Conservation (phyloP, 1,140 invertebrate species). For the Drosophila rhopaloa region DNA sequence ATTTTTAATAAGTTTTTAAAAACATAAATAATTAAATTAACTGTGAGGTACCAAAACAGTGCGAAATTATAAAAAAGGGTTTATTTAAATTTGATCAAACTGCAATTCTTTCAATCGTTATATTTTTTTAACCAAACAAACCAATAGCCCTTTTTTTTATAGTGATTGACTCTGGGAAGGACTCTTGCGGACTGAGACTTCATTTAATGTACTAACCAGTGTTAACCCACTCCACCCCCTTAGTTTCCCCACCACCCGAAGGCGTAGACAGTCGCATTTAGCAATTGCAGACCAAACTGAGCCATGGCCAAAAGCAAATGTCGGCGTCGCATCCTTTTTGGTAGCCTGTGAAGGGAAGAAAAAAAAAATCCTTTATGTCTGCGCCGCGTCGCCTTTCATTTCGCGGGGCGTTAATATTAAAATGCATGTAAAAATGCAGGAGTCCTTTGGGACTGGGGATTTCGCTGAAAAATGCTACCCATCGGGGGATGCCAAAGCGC, state of each 20-base stretch:
- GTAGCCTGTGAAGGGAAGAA: slow-evolving; percentile 13
- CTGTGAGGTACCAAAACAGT: too few species aligned
- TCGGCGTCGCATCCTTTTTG: slow-evolving; percentile 69
- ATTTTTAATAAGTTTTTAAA: too few species aligned
- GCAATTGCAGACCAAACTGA: slow-evolving; percentile 65
- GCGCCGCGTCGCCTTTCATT: slow-evolving; percentile 65
- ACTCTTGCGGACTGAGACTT: slow-evolving; percentile 58
- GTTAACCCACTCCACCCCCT: slow-evolving; percentile 1
- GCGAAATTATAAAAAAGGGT: too few species aligned
- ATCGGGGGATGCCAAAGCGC: slow-evolving; percentile 7
- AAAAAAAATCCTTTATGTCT: slow-evolving; percentile 77
- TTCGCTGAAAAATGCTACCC: slow-evolving; percentile 9
- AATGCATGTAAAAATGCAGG: slow-evolving; percentile 79
- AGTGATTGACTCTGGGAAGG: slow-evolving; percentile 15
- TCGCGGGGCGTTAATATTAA: slow-evolving; percentile 73
- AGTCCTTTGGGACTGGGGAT: slow-evolving; percentile 30
- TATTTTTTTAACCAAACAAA: background rate
- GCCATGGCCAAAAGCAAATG: slow-evolving; percentile 73
- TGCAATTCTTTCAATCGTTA: too few species aligned
- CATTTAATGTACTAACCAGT: slow-evolving; percentile 74
- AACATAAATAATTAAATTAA: background rate
- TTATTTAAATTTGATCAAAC: too few species aligned
- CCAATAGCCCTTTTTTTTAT: slow-evolving; percentile 6
- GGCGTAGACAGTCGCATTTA: slow-evolving; percentile 58
- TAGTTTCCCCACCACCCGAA: slow-evolving; percentile 20